Conservation (phyloP, 2,113 vertebrate species). For the Anthoscopus minutus region DNA sequence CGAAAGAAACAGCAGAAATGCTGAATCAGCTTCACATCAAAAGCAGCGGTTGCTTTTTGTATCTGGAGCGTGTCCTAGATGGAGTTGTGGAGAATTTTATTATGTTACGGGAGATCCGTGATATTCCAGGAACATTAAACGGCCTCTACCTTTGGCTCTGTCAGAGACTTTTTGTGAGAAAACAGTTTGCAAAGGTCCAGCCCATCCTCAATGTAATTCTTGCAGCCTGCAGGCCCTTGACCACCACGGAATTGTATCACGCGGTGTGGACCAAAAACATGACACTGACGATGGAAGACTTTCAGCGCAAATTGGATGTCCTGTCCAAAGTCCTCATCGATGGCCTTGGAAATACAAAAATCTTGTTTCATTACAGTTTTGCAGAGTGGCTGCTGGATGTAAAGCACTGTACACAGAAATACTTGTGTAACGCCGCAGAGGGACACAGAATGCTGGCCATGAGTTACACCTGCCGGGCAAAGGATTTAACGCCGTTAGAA, state of each 20-base stretch:
- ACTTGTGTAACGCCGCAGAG: constrained; percentile 93
- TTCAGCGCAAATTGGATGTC: constrained; percentile 95
- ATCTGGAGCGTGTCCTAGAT: constrained; percentile 93
- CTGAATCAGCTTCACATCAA: constrained; percentile 98
- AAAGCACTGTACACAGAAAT: constrained; percentile 97
- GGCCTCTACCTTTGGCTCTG: constrained; percentile 99
- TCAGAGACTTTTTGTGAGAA: constrained; percentile 96
- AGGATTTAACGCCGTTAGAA: constrained; percentile 85
- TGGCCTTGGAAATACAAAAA: constrained; percentile 88
- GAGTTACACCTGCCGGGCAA: constrained; percentile 95
- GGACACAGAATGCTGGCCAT: constrained; percentile 96
- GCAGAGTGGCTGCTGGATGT: constrained; percentile 96
- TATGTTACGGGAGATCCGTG: constrained; percentile 94
- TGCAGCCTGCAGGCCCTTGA: constrained; percentile 89
- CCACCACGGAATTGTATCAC: constrained; percentile 87
- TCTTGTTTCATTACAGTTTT: constrained; percentile 98
- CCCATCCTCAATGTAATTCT: constrained; percentile 96
- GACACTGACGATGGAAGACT: constrained; percentile 87
- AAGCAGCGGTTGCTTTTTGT: constrained; percentile 97
- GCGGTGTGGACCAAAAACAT: constrained; percentile 98
- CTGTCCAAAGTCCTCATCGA: constrained; percentile 91
- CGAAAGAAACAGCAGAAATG: constrained; percentile 98
- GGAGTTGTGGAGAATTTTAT: constrained; percentile 97
- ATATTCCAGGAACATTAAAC: constrained; percentile 95
- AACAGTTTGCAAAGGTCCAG: constrained; percentile 97